Evolutionary conservation across 1,140 invertebrate species (phyloP), one percentile per base, ranked within the genome.

Genomic region (Diuraphis noxia): DNA sequence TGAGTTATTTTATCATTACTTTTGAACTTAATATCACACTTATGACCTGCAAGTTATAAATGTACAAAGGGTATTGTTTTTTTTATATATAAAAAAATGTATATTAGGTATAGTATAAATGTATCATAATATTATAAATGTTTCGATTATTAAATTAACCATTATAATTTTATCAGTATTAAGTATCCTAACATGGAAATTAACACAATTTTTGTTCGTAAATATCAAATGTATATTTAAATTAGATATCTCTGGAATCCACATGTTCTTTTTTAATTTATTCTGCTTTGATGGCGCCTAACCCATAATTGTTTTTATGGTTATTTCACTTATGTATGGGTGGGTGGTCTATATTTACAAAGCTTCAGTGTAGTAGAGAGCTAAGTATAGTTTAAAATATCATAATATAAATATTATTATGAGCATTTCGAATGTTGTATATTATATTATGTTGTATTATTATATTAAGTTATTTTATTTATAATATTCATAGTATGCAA

Each of bases 211-310:
- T 63, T 40, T 88, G 36, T 40, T 56, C 0, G 38, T 88, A 56
- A 56, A 63, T 63, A 63, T 63, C 40, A 40, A 56, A 88, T 40
- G 40, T 40, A 40, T 13, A 88, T 40, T 88, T 88, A 88, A 88
- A 88, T n/a, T 0, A 30, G 17, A 38, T 5, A 23, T 49, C 25
- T 56, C 17, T 52, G 34, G 8, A 52, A 86, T 86, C 9, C 46
- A 88, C 40, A 36, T 87, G 52, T 87, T 87, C 23, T 17, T 87
- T 87, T 56, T 87, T 40, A 63, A 88, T 56, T 63, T 41, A 36
- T 25, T 88, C 25, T 56, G 86, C 7, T 38, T 56, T 63, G 30
- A 63, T 88, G 36, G 25, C 10, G 36, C 52, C 52, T 56, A 88
- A 40, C 86, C 46, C 46, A 87, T 56, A 87, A 10, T 13, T 40